Evolutionary conservation across 2,113 vertebrate species (phyloP).

Genomic region (Osmerus mordax): DNA sequence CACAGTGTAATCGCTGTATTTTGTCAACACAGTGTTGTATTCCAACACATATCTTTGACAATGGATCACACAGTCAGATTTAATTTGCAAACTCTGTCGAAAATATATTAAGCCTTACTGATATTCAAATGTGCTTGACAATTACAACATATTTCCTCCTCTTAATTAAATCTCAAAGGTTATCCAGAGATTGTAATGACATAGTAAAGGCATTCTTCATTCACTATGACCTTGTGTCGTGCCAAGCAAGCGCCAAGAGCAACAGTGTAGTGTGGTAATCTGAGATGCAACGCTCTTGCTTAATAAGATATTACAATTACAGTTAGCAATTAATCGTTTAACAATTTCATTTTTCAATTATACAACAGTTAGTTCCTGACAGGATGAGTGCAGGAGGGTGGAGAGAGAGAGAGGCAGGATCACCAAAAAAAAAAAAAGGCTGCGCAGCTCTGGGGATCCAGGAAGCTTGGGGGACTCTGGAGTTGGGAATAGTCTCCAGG

Average conservation of each 20-base stretch:
- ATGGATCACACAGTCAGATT: conserved; percentile 18
- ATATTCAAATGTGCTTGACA: conserved; percentile 6
- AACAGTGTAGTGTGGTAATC: neutral
- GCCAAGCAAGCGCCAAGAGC: neutral
- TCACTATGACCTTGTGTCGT: conserved; percentile 4
- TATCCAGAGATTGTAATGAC: conserved; percentile 8
- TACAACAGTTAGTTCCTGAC: too few species aligned
- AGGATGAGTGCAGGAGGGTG: too few species aligned
- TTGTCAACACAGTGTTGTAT: too few species aligned
- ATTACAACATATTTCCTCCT: neutral
- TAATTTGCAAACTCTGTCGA: conserved; percentile 3
- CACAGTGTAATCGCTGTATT: neutral
- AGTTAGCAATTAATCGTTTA: neutral
- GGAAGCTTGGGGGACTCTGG: too few species aligned
- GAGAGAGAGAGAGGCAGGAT: too few species aligned
- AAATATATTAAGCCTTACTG: neutral
- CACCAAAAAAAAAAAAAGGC: too few species aligned
- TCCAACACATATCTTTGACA: neutral
- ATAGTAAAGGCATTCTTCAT: neutral
- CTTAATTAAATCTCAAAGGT: conserved; percentile 16
- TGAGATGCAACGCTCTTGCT: conserved; percentile 1
- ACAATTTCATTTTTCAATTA: neutral
- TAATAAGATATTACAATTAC: conserved; percentile 7
- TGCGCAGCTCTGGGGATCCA: too few species aligned
- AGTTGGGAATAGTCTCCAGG: too few species aligned